Conservation (phyloP, 2,888 invertebrate genomes). For the Dysmachus trigonus region DNA sequence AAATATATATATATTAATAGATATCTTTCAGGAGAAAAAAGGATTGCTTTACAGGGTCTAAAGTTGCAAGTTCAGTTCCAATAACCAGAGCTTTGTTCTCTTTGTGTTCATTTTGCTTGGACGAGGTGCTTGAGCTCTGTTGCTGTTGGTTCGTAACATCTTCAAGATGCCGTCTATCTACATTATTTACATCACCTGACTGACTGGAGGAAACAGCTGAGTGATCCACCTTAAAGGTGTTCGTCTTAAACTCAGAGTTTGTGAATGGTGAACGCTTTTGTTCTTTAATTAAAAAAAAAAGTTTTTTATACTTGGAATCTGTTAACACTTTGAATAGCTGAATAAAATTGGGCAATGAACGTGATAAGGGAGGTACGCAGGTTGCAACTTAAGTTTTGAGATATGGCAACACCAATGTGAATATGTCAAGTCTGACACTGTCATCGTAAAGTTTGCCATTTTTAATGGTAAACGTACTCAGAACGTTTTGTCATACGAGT, state of each 20-base stretch:
- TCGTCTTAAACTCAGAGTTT: constrained; percentile 43
- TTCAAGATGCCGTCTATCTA: constrained; percentile 57
- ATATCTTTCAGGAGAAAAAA: not conserved
- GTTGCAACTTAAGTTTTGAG: too few relatives aligned
- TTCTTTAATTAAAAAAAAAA: constrained; percentile 44
- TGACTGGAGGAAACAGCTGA: constrained; percentile 45
- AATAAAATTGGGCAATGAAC: too few relatives aligned
- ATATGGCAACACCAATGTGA: too few relatives aligned
- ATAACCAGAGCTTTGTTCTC: constrained; percentile 71
- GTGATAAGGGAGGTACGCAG: too few relatives aligned
- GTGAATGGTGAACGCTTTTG: constrained; percentile 46
- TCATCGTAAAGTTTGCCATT: too few relatives aligned
- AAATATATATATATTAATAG: constrained; percentile 38
- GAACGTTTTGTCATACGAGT: too few relatives aligned
- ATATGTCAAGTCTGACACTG: too few relatives aligned
- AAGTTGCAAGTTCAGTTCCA: constrained; percentile 72
- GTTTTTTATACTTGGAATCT: not conserved
- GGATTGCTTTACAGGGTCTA: constrained; percentile 70
- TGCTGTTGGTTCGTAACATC: constrained; percentile 56
- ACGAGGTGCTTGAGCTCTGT: constrained; percentile 52
- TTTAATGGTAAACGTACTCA: too few relatives aligned
- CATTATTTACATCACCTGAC: constrained; percentile 44
- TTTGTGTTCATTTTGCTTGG: constrained; percentile 60
- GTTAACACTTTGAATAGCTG: too few relatives aligned
- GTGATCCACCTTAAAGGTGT: constrained; percentile 36